A percentile compares a stretch with the other conserved stretches of the same genome.
Conservation (phyloP, 2,797 vertebrate species). For the Heliangelus exortis region DNA sequence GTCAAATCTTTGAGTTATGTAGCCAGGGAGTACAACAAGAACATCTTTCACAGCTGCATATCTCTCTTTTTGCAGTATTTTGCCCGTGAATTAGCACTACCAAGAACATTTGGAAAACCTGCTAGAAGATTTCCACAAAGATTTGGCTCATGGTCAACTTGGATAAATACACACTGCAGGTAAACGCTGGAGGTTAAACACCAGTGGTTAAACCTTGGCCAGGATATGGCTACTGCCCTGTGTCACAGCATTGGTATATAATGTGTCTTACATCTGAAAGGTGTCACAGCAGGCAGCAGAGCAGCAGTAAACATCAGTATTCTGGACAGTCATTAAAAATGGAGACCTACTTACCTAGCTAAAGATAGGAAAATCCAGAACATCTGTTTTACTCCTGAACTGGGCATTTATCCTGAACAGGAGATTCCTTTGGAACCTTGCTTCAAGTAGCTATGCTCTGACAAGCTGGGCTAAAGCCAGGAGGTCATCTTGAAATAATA, state of each 20-base stretch:
- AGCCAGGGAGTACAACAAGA: fast-evolving
- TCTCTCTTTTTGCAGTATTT: neutral
- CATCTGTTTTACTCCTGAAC: neutral
- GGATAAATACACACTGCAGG: neutral
- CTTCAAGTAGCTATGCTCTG: neutral
- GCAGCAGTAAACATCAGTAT: neutral
- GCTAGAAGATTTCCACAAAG: conserved; percentile 14
- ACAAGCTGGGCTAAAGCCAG: neutral
- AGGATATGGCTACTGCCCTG: neutral
- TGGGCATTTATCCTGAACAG: neutral
- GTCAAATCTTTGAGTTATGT: neutral
- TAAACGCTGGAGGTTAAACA: neutral
- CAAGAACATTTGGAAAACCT: neutral
- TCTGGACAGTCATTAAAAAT: neutral
- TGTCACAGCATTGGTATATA: neutral
- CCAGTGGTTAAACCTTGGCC: neutral
- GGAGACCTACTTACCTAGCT: neutral
- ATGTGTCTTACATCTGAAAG: neutral
- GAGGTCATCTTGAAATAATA: conserved; percentile 30
- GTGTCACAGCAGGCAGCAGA: neutral
- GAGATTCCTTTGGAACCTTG: neutral
- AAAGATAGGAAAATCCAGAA: neutral
- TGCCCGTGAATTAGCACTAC: neutral
- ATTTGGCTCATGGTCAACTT: neutral
- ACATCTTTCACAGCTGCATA: neutral